These are phyloP conservation scores for Pedicia rivosa DNA, from an alignment of 2,888 invertebrate species.

Conservation along the genomic window DNA sequence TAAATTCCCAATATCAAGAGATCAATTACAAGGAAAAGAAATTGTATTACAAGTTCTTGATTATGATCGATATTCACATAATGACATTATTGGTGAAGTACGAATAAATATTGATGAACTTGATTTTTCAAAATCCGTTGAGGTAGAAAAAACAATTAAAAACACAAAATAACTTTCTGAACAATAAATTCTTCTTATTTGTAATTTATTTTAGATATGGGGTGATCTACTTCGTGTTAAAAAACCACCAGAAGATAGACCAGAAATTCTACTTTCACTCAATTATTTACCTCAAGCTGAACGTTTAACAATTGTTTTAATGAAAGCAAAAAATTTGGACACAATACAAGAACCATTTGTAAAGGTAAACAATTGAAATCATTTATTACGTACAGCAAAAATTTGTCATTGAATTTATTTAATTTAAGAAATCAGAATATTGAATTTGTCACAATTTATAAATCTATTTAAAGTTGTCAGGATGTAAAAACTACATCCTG, in stretches of 20 bases:
- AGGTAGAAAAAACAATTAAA: conserved; percentile 18
- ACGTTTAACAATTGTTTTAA: conserved; percentile 62
- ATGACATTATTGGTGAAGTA: conserved; percentile 77
- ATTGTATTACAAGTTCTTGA: conserved; percentile 33
- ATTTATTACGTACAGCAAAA: background rate
- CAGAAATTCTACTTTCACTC: conserved; percentile 67
- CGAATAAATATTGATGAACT: conserved; percentile 60
- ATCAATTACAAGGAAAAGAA: conserved; percentile 66
- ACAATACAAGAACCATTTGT: conserved; percentile 71
- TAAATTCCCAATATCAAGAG: conserved; percentile 82
- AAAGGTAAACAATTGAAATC: conserved; percentile 19
- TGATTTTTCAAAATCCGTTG: conserved; percentile 41
- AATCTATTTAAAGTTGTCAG: too few species aligned
- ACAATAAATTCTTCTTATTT: conserved; percentile 17
- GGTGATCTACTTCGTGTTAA: conserved; percentile 70
- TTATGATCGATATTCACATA: conserved; percentile 56
- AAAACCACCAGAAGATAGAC: conserved; percentile 65
- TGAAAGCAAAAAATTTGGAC: conserved; percentile 73
- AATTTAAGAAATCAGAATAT: too few species aligned
- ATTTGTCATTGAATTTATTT: background rate
- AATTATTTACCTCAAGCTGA: conserved; percentile 83
- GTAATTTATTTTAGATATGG: conserved; percentile 83
- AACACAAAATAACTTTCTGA: conserved; percentile 2
- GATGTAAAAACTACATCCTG: too few species aligned
- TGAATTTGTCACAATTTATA: too few species aligned